Evolutionary conservation across 2,113 vertebrate species (phyloP), one percentile per base, ranked within the genome.

Genomic region (Boulengeromyrus knoepffleri): DNA sequence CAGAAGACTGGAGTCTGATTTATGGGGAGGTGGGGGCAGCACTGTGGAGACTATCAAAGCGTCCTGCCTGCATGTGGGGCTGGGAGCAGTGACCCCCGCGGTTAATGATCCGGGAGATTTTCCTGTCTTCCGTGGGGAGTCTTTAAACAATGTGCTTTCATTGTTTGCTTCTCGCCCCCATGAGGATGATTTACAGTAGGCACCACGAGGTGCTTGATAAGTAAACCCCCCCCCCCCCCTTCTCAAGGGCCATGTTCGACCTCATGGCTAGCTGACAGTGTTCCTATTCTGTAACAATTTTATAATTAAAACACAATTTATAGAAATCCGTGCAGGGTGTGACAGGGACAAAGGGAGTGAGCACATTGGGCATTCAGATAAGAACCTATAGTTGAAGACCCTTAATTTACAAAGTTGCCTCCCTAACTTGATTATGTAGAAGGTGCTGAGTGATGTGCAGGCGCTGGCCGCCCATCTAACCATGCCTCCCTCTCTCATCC

Each of bases 1-100:
- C 91, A 94, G 90, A 90, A 77, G 42, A 89, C 94, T 95, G 95
- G 96, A 94, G 70, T 27, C 94, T 96, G 95, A 96, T 96, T 97
- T 97, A 94, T 94, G 91, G 91, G 92, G 91, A 93, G 95, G 95
- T 95, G 58, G 3, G 62, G 8, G 58, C 8, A 3, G 62, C 62
- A 94, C 93, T 95, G 92, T 93, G 94, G 89, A 90, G 62, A 89
- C 95, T 93, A 94, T 93, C 89, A 93, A 95, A 93, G 85, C 66
- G 91, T 85, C 91, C 45, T 92, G 87, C 3, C 0, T 93, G 91
- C 92, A 95, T 90, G 91, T 92, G 62, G 86, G 91, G 88, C 92
- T 92, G 93, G 49, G 91, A 85, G 56, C 88, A 91, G 90, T 85
- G 46, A 66, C 53, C 36, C 17, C 21, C 21, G 36, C 15, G 10